Evolutionary conservation across 1,140 invertebrate genomes (phyloP).

Genomic region (Steinernema khuongi): DNA sequence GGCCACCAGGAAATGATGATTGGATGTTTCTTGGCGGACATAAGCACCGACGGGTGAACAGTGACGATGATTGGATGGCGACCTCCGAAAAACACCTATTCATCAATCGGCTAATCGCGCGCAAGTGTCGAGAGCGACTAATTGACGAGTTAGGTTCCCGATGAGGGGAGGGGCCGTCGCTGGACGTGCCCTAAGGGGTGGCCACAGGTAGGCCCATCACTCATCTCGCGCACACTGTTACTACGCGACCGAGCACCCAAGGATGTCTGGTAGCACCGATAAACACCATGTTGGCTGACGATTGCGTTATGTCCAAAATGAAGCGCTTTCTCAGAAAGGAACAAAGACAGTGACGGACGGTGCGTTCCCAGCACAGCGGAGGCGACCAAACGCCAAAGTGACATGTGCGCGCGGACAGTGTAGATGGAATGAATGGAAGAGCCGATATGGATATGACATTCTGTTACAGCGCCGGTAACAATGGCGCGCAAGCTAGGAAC

Average conservation of each 20-base stretch:
- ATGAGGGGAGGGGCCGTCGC: background rate
- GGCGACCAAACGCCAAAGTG: background rate
- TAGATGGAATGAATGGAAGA: background rate
- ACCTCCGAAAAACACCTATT: conserved; percentile 15
- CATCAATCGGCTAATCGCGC: conserved; percentile 1
- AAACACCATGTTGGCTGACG: no score
- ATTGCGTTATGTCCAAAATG: no score
- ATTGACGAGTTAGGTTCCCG: conserved; percentile 11
- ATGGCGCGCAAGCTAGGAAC: no score
- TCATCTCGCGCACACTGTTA: background rate
- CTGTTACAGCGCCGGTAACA: background rate
- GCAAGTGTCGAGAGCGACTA: conserved; percentile 3
- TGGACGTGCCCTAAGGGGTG: background rate
- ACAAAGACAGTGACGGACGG: no score
- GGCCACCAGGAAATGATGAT: no score
- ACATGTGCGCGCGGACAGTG: no score
- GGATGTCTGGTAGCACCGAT: background rate
- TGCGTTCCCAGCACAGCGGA: no score
- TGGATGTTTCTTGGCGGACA: background rate
- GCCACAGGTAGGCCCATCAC: no score
- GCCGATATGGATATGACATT: background rate
- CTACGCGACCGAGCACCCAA: background rate
- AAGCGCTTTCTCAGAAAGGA: no score
- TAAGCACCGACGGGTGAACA: background rate
- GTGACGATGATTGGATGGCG: background rate